Percentiles rank a stretch among this genome's conserved stretches.
Conservation (phyloP, 2,113 vertebrate genomes). For the Passerina amoena region DNA sequence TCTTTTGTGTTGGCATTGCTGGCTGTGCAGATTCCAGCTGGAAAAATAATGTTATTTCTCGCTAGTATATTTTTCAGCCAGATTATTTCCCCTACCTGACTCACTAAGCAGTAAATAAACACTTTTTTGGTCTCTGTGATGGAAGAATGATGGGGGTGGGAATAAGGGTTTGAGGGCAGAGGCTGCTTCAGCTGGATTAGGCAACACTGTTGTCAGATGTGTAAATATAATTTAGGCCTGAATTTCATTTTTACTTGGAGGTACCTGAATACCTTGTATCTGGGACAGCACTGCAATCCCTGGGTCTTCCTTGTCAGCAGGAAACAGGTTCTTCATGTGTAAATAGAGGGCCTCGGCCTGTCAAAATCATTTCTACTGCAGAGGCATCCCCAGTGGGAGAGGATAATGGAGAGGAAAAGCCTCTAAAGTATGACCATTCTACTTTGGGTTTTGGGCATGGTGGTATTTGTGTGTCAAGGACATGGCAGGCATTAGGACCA, state of each 20-base stretch:
- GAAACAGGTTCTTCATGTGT: neutral
- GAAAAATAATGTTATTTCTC: conserved; percentile 50
- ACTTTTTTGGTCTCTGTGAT: neutral
- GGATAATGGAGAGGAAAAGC: neutral
- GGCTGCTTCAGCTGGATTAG: neutral
- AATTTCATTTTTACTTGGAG: neutral
- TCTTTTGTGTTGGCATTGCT: conserved; percentile 40
- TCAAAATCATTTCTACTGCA: neutral
- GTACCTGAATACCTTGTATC: neutral
- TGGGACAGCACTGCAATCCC: neutral
- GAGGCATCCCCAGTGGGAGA: neutral
- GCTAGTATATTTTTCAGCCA: conserved; percentile 4
- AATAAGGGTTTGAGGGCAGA: neutral
- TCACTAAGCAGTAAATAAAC: conserved; percentile 39
- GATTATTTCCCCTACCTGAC: neutral
- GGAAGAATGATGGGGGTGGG: neutral
- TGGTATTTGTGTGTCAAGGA: neutral
- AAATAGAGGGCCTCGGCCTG: neutral
- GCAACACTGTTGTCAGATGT: neutral
- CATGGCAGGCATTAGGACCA: conserved; percentile 20
- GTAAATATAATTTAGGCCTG: neutral
- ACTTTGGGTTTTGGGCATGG: neutral
- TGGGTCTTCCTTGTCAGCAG: neutral
- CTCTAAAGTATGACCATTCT: neutral
- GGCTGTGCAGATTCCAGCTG: conserved; percentile 32